These are phyloP conservation scores for Nesidiocoris tenuis DNA, from an alignment of 2,888 invertebrate genomes.

Conservation along the genomic window DNA sequence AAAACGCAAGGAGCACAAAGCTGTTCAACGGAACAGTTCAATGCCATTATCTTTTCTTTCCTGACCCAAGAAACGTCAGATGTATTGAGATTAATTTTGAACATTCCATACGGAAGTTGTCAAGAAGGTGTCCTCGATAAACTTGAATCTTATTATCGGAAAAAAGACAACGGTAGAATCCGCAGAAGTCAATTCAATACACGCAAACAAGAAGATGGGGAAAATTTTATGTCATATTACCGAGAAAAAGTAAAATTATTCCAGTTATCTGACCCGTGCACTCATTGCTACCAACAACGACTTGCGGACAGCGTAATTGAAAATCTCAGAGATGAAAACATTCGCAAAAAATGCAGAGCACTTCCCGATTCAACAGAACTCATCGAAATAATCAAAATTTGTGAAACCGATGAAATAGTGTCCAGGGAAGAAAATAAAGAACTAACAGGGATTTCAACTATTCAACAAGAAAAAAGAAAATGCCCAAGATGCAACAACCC, in stretches of 20 bases:
- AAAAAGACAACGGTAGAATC: background rate
- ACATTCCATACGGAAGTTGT: background rate
- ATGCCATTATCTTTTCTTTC: background rate
- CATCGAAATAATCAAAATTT: background rate
- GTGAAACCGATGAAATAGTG: slow-evolving; percentile 1
- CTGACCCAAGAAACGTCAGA: background rate
- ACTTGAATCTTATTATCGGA: background rate
- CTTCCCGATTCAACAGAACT: slow-evolving; percentile 1
- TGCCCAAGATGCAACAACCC: background rate
- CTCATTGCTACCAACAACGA: background rate
- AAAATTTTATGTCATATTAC: background rate
- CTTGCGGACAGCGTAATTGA: background rate
- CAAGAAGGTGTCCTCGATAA: background rate
- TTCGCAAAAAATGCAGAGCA: background rate
- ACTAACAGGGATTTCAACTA: background rate
- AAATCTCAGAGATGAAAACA: background rate
- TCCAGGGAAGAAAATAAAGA: background rate
- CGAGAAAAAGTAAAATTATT: background rate
- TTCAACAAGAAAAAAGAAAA: slow-evolving; percentile 4
- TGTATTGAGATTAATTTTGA: background rate
- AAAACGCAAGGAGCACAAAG: background rate
- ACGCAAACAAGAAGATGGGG: background rate
- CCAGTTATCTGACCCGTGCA: slow-evolving; percentile 1
- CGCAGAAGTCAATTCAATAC: background rate
- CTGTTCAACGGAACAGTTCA: background rate